phyloP scores from a whole-genome alignment of 2,113 vertebrate species.

The Pterophyllum scalare region DNA sequence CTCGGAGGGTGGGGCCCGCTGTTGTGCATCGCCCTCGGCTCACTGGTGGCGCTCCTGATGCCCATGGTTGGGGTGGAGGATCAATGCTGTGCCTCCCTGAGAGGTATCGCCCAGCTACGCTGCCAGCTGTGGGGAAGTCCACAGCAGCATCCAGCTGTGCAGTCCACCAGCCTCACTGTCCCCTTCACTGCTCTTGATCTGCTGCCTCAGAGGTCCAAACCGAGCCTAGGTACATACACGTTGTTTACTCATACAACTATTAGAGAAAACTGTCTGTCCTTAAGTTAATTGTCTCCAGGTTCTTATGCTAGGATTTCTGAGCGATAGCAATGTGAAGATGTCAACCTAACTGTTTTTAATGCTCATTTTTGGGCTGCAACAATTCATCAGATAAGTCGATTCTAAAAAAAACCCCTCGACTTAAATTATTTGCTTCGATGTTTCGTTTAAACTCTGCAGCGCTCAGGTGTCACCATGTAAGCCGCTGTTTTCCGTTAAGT shows the following conservation, averaged over 20 bases:
- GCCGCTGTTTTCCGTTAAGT: no score
- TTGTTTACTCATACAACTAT: neutral
- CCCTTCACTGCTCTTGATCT: conserved; percentile 82
- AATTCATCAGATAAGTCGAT: no score
- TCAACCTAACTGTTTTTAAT: neutral
- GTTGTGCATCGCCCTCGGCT: conserved; percentile 83
- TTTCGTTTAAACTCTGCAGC: no score
- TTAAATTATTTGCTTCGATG: no score
- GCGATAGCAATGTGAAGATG: neutral
- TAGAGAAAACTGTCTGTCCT: neutral
- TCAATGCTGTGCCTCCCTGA: conserved; percentile 79
- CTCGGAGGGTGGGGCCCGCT: conserved; percentile 84
- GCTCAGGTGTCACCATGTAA: no score
- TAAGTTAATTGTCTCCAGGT: neutral
- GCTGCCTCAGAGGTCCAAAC: conserved; percentile 84
- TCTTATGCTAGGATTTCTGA: neutral
- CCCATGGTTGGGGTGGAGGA: conserved; percentile 85
- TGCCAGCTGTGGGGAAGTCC: conserved; percentile 78
- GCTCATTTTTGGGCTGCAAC: no score
- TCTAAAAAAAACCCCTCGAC: no score
- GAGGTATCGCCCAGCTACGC: conserved; percentile 83
- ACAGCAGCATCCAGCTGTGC: conserved; percentile 62
- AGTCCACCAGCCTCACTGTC: conserved; percentile 87
- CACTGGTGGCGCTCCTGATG: conserved; percentile 84
- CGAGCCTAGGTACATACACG: conserved; percentile 82